Evolutionary conservation across 1,140 invertebrate species (phyloP).

Genomic region (Aphelenchoides fujianensis): DNA sequence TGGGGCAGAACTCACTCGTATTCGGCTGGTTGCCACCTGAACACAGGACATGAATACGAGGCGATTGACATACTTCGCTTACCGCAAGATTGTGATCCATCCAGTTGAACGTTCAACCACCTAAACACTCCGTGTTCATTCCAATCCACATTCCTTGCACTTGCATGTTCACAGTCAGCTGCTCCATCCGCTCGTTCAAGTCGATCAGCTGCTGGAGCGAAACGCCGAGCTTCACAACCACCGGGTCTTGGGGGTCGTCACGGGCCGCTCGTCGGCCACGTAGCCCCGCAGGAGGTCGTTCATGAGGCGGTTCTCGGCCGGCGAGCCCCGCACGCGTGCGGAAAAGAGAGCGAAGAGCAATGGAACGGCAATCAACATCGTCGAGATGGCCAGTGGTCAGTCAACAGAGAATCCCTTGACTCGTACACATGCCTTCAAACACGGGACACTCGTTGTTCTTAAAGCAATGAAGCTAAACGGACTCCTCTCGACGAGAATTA

Average conservation of each 20-base stretch:
- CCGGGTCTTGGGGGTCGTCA: conserved; percentile 88
- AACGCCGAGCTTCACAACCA: conserved; percentile 91
- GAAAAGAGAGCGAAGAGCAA: background rate
- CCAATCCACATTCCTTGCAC: no score
- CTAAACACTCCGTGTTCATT: no score
- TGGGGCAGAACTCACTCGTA: conserved; percentile 36
- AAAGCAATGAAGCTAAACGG: no score
- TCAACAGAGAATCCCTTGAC: no score
- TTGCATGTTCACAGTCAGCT: conserved; percentile 51
- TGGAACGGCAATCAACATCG: no score
- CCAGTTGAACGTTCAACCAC: conserved; percentile 52
- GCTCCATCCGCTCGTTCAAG: conserved; percentile 67
- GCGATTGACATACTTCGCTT: no score
- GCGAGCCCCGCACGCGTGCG: conserved; percentile 8
- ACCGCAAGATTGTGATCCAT: conserved; percentile 52
- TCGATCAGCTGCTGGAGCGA: conserved; percentile 99
- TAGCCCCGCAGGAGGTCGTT: conserved; percentile 87
- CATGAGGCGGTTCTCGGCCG: conserved; percentile 84
- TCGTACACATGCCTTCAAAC: no score
- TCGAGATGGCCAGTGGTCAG: no score
- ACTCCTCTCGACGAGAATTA: no score
- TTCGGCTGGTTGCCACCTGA: conserved; percentile 46
- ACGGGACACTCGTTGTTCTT: no score
- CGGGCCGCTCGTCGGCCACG: conserved; percentile 91
- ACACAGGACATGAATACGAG: no score